These are phyloP conservation scores for Calyptomena viridis DNA, from an alignment of 2,113 vertebrate genomes.

Conservation along the genomic window DNA sequence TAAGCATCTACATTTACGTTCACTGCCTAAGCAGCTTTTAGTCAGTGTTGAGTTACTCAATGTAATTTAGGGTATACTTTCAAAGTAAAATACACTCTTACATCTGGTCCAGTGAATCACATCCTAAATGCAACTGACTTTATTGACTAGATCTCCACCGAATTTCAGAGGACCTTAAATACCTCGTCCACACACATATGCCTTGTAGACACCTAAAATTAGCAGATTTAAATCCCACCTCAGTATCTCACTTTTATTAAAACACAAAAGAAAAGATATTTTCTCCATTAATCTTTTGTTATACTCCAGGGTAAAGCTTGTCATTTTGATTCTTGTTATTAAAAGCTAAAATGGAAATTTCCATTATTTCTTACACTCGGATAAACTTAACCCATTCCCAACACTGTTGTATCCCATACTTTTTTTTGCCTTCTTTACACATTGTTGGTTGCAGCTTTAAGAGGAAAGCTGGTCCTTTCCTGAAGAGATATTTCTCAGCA, in stretches of 20 bases:
- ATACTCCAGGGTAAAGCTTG: neutral
- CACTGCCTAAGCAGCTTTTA: neutral
- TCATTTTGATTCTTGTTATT: neutral
- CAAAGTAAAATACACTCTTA: neutral
- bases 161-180: neutral
- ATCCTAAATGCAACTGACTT: neutral
- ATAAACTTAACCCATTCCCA: neutral
- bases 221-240: neutral
- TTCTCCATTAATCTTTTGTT: neutral
- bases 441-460: neutral
- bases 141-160: neutral
- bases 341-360: neutral
- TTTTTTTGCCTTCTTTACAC: neutral
- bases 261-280: neutral
- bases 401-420: neutral
- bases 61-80: neutral
- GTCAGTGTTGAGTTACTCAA: neutral
- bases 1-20: neutral
- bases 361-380: neutral
- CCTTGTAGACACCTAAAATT: neutral
- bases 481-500: neutral
- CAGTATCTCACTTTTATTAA: neutral
- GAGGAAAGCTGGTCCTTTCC: neutral
- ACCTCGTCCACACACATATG: neutral
- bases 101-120: neutral